Percentiles rank a stretch among this genome's conserved stretches.
phyloP scores from a whole-genome alignment of 2,113 vertebrate species.

The Antechinus flavipes region DNA sequence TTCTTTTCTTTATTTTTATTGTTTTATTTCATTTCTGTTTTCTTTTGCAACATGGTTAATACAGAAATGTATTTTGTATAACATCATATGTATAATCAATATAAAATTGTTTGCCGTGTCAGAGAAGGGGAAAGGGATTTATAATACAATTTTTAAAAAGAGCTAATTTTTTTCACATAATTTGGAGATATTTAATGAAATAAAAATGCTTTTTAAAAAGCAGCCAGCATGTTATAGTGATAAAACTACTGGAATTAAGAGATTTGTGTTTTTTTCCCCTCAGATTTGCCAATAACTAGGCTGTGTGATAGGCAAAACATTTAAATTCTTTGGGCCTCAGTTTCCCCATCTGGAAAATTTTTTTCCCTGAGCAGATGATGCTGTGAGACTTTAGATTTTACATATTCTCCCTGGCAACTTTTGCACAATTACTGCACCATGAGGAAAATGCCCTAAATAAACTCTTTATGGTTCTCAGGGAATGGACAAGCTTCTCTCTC shows the following conservation, averaged over 20 bases:
- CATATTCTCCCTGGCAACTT: background rate
- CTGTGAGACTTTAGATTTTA: background rate
- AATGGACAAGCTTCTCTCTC: background rate
- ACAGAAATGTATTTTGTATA: background rate
- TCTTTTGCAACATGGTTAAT: background rate
- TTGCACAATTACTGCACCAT: background rate
- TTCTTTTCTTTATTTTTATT: background rate
- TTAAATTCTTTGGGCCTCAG: background rate
- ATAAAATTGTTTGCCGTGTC: background rate
- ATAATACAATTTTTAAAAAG: background rate
- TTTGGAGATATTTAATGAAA: background rate
- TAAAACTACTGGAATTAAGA: background rate
- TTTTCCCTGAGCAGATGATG: background rate
- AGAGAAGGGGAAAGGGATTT: background rate
- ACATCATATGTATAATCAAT: background rate
- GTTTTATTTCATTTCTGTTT: background rate
- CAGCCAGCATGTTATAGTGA: background rate
- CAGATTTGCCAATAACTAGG: background rate
- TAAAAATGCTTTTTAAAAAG: background rate
- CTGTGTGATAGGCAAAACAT: background rate
- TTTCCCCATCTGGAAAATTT: background rate
- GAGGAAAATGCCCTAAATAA: background rate
- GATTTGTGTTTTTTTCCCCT: background rate
- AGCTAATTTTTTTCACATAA: background rate
- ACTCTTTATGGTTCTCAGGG: background rate